These are phyloP conservation scores for Atrichornis clamosus DNA, from an alignment of 2,113 vertebrate species.

Conservation along the genomic window DNA sequence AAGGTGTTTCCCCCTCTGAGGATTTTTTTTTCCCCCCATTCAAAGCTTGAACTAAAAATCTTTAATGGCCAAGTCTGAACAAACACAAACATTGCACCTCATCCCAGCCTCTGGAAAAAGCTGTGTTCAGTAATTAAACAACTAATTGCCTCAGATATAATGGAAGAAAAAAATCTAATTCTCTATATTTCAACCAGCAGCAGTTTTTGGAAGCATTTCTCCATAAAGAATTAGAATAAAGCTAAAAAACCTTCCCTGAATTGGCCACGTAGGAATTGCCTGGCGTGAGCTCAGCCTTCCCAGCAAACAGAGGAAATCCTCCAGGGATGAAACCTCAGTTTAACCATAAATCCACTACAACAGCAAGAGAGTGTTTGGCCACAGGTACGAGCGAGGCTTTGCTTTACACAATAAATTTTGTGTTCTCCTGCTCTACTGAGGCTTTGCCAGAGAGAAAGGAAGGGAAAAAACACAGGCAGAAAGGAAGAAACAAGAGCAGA, in stretches of 20 bases:
- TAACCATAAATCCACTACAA: background rate
- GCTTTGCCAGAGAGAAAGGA: background rate
- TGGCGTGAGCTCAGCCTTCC: background rate
- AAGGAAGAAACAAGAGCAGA: background rate
- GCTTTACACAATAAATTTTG: background rate
- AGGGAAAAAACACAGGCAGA: background rate
- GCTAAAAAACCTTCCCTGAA: background rate
- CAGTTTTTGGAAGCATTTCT: background rate
- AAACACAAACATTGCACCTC: background rate
- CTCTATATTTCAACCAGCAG: background rate
- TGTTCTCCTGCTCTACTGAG: background rate
- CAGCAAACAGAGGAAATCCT: background rate
- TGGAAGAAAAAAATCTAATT: background rate
- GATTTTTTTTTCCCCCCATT: background rate
- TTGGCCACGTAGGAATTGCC: background rate
- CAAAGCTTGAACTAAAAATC: background rate
- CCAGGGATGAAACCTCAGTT: background rate
- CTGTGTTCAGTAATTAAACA: background rate
- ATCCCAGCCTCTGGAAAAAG: background rate
- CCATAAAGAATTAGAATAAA: background rate
- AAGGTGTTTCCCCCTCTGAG: background rate
- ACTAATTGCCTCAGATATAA: background rate
- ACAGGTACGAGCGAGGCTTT: background rate
- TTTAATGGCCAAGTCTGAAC: background rate
- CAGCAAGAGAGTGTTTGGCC: background rate